Evolutionary conservation across 2,888 invertebrate species (phyloP), one percentile per base, ranked within the genome.

Genomic region (Stenodera caucasica): DNA sequence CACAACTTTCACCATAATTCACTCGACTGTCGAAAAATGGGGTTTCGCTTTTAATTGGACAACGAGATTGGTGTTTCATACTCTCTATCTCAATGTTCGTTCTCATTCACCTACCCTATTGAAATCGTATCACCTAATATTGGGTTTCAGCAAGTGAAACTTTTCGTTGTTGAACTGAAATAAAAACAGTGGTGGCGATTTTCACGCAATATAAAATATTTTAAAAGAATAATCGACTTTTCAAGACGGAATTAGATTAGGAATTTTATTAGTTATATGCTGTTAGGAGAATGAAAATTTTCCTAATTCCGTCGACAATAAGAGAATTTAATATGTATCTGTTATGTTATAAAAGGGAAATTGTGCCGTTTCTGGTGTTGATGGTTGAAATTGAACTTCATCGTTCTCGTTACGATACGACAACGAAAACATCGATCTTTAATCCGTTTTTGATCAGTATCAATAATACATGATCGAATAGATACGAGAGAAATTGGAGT

Each of bases 1-100:
- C 5, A 26, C 45, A 66, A 70, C 66, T 70, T 65, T 61, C 60
- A 64, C 67, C 57, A 66, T 70, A 69, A 70, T 67, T 70, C 65
- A 70, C 64, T 55, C 55, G 37, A 55, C 60, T 64, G 68, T 67
- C 69, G 70, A 70, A 70, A 70, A 69, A 65, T 67, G 59, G 67
- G 64, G 63, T 66, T 64, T 64, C 49, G 60, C 60, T 69, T 53
- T 71, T 70, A 71, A 70, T 71, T 70, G 68, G 67, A 63, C 66
- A 68, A 52, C 49, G 61, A 63, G 59, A 63, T 62, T 57, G 58
- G 57, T 67, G 65, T 67, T 66, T 26, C 61, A 58, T 57, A 63
- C 40, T 14, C 51, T 45, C 45, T 18, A 4, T 21, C 11, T 14
- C 45, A 18, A 7, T 23, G 21, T 45, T 45, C 45, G 40, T 40